Evolutionary conservation across 2,797 vertebrate genomes (phyloP).

Genomic region (Rhadinocentrus ornatus): DNA sequence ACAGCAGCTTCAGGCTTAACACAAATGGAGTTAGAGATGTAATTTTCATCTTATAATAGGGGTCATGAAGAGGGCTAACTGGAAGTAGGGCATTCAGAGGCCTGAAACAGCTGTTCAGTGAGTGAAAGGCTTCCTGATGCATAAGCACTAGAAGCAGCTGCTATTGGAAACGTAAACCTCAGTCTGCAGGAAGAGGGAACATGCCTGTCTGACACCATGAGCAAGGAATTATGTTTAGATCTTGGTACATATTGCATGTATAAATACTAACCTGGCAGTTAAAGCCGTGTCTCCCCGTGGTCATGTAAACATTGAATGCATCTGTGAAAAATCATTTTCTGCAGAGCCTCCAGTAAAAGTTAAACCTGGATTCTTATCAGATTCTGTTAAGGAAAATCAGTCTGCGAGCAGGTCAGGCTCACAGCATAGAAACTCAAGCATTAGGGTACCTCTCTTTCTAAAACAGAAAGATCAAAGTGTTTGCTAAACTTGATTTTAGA

Average conservation of each 20-base stretch:
- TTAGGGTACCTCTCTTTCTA: neutral
- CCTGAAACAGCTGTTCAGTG: neutral
- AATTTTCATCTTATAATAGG: neutral
- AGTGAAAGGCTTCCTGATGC: neutral
- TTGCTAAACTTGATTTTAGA: neutral
- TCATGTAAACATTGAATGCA: neutral
- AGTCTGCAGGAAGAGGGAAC: neutral
- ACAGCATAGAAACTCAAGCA: neutral
- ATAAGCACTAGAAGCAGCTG: neutral
- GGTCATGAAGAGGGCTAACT: neutral
- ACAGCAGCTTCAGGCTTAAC: neutral
- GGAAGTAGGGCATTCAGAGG: neutral
- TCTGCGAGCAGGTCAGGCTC: neutral
- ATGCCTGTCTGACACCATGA: neutral
- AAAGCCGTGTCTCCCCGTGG: neutral
- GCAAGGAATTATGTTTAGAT: neutral
- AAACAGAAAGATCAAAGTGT: neutral
- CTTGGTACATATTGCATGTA: neutral
- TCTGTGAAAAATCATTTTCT: neutral
- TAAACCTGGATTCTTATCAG: neutral
- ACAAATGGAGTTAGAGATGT: neutral
- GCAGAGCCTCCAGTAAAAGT: neutral
- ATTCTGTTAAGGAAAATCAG: neutral
- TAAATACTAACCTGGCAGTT: neutral
- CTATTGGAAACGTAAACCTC: neutral